A percentile compares a stretch with the other conserved stretches of the same genome.
Evolutionary conservation across 2,797 vertebrate genomes (phyloP).

Genomic region (Crax fasciolata): DNA sequence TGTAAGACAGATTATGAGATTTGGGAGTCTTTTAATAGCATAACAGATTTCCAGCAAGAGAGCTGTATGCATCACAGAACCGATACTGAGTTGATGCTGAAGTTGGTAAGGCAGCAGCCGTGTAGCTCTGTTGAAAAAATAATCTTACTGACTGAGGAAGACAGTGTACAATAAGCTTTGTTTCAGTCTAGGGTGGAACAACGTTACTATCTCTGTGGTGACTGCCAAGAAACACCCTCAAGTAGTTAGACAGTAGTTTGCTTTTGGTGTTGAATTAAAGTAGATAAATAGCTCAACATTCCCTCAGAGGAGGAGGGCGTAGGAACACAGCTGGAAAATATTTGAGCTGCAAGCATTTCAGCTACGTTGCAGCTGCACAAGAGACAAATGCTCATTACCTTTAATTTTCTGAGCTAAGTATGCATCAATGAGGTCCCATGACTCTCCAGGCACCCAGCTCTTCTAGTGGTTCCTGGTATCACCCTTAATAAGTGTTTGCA

Average conservation of each 20-base stretch:
- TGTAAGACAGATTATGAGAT: neutral
- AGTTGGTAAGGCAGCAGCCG: neutral
- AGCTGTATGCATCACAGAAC: neutral
- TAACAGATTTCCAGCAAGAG: neutral
- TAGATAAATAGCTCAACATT: neutral
- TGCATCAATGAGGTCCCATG: conserved; percentile 79
- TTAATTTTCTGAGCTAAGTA: conserved; percentile 84
- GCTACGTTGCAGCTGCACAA: neutral
- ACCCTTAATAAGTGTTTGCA: neutral
- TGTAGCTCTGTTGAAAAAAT: neutral
- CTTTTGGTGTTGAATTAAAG: conserved; percentile 2
- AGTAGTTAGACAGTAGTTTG: neutral
- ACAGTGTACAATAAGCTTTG: neutral
- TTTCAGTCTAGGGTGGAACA: neutral
- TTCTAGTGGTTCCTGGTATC: conserved; percentile 81
- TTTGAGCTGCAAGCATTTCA: neutral
- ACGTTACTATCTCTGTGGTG: neutral
- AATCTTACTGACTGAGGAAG: neutral
- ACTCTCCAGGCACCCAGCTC: conserved; percentile 76
- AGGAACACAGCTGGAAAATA: neutral
- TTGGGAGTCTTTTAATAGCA: neutral
- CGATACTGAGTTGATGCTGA: neutral
- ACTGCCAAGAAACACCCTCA: neutral
- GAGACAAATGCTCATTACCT: conserved; percentile 61
- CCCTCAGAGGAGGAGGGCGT: neutral